Evolutionary conservation across 2,113 vertebrate species (phyloP), one percentile per base, ranked within the genome.

Genomic region (Ophthalmolycus amberensis): DNA sequence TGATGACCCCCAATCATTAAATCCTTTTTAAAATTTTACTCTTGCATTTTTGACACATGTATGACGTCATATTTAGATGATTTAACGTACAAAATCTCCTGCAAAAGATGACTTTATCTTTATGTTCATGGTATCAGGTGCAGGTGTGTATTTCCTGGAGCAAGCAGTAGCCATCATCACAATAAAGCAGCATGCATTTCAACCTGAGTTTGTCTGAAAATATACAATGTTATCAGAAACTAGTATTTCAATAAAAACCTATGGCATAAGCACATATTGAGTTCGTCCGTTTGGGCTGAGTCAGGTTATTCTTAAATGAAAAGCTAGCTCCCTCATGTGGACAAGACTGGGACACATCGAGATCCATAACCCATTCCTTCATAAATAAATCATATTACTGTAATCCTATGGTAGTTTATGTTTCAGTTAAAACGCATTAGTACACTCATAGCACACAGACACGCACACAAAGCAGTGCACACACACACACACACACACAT

Each of bases 201-300:
- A 92, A 92, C 93, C 91, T 92, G 91, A 93, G 93, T 88, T 87
- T 80, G 60, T 88, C 78, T 78, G 75, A 84, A 90, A 83, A 83
- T 60, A 83, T 67, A 90, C 67, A 80, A 54, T 85, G 50, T 75
- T 66, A 80, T 79, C 50, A 38, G 56, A 79, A 58, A 85, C 52
- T 46, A 40, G 44, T 67, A 71, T 71, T 14, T 76, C 2, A 79
- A 79, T 80, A 67, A 78, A 80, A 74, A 67, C 10, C 54, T 68
- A 56, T 75, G 74, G 65, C 85, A 75, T 40, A 60, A 74, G 77
- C 60, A 78, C 58, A n/a, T 44, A 34, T 54, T 73, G 60, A 75
- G 27, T 78, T 58, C 32, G 60, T 79, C 70, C 12, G 25, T 71
- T 66, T 73, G 48, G 65, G 75, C 67, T n/a, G 25, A 16, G 32